Conservation (phyloP, 2,113 vertebrate genomes). For the Channa maculata region DNA sequence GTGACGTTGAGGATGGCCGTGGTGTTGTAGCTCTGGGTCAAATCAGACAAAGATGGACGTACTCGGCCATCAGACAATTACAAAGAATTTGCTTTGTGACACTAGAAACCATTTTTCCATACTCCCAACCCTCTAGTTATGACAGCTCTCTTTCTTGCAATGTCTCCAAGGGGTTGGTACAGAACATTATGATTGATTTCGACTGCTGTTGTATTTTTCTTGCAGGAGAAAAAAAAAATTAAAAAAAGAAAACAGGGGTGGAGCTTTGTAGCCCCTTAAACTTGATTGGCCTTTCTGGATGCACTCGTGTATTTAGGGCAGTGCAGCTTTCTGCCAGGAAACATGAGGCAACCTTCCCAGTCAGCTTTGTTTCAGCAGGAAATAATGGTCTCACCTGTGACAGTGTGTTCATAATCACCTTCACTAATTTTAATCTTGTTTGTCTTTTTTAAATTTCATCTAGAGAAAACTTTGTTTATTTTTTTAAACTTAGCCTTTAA, state of each 20-base stretch:
- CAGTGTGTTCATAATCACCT: constrained; percentile 43
- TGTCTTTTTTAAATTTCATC: constrained; percentile 1
- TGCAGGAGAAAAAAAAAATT: constrained; percentile 35
- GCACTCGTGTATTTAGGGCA: constrained; percentile 69
- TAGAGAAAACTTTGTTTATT: too few species aligned
- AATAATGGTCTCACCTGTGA: constrained; percentile 56
- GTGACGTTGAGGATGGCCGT: constrained; percentile 69
- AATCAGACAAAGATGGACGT: constrained; percentile 81
- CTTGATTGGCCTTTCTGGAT: constrained; percentile 45
- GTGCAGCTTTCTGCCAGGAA: constrained; percentile 56
- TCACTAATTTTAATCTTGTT: not conserved
- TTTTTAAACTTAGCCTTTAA: too few species aligned
- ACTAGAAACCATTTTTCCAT: constrained; percentile 75
- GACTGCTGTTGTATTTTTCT: constrained; percentile 77
- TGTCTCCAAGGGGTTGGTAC: constrained; percentile 72
- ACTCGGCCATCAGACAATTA: constrained; percentile 76
- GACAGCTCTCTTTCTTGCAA: constrained; percentile 76
- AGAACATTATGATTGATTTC: constrained; percentile 79
- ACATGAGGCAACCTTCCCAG: constrained; percentile 44
- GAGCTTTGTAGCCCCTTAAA: constrained; percentile 56
- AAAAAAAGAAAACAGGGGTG: constrained; percentile 37
- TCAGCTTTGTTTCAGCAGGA: constrained; percentile 43
- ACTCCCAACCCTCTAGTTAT: constrained; percentile 68
- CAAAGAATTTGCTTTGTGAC: constrained; percentile 81
- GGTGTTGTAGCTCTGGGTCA: constrained; percentile 79